Evolutionary conservation across 2,888 invertebrate species (phyloP).

Genomic region (Podotricha telesiphe): DNA sequence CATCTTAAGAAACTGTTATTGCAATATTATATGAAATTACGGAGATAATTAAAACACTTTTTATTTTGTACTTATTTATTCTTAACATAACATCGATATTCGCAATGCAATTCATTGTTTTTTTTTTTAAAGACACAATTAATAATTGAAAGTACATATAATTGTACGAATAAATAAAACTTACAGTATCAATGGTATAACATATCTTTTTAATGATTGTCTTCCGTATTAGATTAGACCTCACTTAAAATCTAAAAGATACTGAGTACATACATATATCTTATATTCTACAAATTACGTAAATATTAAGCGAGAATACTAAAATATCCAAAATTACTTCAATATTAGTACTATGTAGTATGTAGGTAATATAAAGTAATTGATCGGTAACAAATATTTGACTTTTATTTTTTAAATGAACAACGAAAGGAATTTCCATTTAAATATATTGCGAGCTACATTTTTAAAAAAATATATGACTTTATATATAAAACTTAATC

Average conservation of each 20-base stretch:
- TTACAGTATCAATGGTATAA: slow-evolving; percentile 74
- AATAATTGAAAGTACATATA: slow-evolving; percentile 45
- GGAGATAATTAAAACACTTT: slow-evolving; percentile 20
- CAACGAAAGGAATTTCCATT: background rate
- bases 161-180: slow-evolving; percentile 64
- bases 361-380: background rate
- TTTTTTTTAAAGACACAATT: slow-evolving; percentile 28
- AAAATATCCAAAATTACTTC: background rate
- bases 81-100: slow-evolving; percentile 42
- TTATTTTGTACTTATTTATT: slow-evolving; percentile 39
- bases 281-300: slow-evolving; percentile 24
- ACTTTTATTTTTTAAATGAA: background rate
- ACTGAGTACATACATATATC: slow-evolving; percentile 17
- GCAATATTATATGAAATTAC: background rate
- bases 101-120: slow-evolving; percentile 32
- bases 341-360: background rate
- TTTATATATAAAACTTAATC: slow-evolving; percentile 9
- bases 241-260: slow-evolving; percentile 22
- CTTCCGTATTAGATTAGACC: slow-evolving; percentile 23
- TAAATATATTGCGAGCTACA: background rate
- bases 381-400: slow-evolving; percentile 15
- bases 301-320: slow-evolving; percentile 7
- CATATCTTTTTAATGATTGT: slow-evolving; percentile 57
- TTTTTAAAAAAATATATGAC: background rate
- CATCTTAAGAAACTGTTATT: too few species aligned